These are phyloP conservation scores for Pogonomyrmex barbatus DNA, from an alignment of 1,140 invertebrate genomes.

Conservation along the genomic window DNA sequence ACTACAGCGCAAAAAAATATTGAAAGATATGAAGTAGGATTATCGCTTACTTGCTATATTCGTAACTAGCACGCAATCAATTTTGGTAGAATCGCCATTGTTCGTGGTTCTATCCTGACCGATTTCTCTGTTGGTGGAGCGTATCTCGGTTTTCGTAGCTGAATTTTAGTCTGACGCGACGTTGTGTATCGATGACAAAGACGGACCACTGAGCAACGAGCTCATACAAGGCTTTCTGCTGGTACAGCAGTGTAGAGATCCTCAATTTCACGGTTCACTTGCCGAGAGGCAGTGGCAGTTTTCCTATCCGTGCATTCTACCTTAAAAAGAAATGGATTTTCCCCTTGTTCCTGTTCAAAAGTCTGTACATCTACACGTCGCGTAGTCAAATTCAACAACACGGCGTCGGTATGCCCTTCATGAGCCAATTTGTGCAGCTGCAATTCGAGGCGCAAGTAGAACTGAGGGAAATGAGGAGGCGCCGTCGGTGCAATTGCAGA, in stretches of 20 bases:
- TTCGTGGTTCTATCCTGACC: background rate
- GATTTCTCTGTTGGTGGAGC: background rate
- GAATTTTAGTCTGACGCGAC: background rate
- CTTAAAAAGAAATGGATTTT: slow-evolving; percentile 34
- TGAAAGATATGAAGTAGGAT: background rate
- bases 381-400: slow-evolving; percentile 24
- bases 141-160: slow-evolving; percentile 26
- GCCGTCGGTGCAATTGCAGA: background rate
- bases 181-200: slow-evolving; percentile 58
- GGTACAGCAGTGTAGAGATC: slow-evolving; percentile 68
- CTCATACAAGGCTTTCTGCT: slow-evolving; percentile 59
- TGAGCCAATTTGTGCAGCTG: slow-evolving; percentile 46
- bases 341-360: background rate
- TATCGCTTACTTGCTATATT: background rate
- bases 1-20: background rate
- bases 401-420: slow-evolving; percentile 22
- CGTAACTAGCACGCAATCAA: background rate
- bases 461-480: slow-evolving; percentile 28
- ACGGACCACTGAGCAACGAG: slow-evolving; percentile 29
- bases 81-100: background rate
- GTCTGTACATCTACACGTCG: background rate
- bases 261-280: slow-evolving; percentile 72
- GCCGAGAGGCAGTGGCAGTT: slow-evolving; percentile 42
- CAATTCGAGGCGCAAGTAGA: slow-evolving; percentile 10
- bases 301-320: slow-evolving; percentile 54